A percentile compares a stretch with the other conserved stretches of the same genome.
These are phyloP conservation scores for Catalaphyllia jardinei DNA, from an alignment of 64 coral and sea anemone species.

Conservation along the genomic window DNA sequence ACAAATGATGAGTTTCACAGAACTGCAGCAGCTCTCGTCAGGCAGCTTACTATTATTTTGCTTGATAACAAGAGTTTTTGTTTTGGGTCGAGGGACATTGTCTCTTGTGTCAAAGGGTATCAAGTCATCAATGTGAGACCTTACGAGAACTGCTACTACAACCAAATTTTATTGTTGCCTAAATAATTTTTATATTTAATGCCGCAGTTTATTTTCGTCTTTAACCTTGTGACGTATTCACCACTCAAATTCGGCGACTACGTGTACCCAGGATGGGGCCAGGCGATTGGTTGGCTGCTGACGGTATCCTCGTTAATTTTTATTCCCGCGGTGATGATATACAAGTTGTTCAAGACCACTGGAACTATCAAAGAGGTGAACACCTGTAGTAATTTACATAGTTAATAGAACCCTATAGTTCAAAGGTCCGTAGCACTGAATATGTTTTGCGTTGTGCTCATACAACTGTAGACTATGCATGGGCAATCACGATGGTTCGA, in stretches of 20 bases:
- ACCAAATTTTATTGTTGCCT: no score
- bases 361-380: constrained; percentile 6
- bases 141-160: neutral
- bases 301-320: constrained; percentile 35
- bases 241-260: constrained; percentile 51
- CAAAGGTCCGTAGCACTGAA: neutral
- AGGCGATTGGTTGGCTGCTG: constrained; percentile 63
- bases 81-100: neutral
- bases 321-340: constrained; percentile 41
- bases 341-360: constrained; percentile 7
- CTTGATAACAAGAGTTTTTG: neutral
- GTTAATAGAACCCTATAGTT: no score
- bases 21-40: no score
- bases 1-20: no score
- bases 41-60: no score
- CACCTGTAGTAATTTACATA: neutral
- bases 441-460: no score
- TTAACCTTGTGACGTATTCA: constrained; percentile 46
- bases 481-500: no score
- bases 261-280: constrained; percentile 57
- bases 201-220: constrained; percentile 53
- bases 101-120: neutral
- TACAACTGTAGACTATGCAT: no score
- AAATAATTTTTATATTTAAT: neutral
- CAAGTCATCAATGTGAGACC: neutral